phyloP scores from a whole-genome alignment of 1,140 invertebrate genomes.

The Papilio aristodemus region DNA sequence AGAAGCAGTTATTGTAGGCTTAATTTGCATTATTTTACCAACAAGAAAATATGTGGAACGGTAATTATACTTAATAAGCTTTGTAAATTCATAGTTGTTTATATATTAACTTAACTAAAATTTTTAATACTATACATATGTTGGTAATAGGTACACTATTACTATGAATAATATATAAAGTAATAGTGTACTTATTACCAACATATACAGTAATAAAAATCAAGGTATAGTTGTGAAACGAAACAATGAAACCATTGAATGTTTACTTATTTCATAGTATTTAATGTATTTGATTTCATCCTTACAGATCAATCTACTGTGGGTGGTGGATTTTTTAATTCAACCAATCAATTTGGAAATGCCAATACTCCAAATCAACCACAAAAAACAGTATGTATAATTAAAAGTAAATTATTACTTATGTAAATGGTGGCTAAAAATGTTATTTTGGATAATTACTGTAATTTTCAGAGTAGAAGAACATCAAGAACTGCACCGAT shows the following conservation, averaged over 20 bases:
- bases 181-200: no score
- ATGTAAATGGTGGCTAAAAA: no score
- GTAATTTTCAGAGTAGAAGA: slow-evolving; percentile 61
- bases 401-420: background rate
- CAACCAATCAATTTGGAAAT: slow-evolving; percentile 73
- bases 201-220: no score
- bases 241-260: no score
- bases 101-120: background rate
- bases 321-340: slow-evolving; percentile 76
- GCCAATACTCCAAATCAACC: slow-evolving; percentile 67
- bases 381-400: slow-evolving; percentile 68
- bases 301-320: slow-evolving; percentile 68
- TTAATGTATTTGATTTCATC: no score
- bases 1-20: background rate
- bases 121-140: no score
- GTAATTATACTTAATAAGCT: slow-evolving; percentile 39
- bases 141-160: no score
- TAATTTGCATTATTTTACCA: slow-evolving; percentile 11
- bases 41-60: slow-evolving; percentile 59
- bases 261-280: no score
- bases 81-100: background rate
- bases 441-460: slow-evolving; percentile 24
- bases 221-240: no score
- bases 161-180: no score
- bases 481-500: slow-evolving; percentile 80